Evolutionary conservation across 2,888 invertebrate genomes (phyloP).

Genomic region (Mystacides longicornis): DNA sequence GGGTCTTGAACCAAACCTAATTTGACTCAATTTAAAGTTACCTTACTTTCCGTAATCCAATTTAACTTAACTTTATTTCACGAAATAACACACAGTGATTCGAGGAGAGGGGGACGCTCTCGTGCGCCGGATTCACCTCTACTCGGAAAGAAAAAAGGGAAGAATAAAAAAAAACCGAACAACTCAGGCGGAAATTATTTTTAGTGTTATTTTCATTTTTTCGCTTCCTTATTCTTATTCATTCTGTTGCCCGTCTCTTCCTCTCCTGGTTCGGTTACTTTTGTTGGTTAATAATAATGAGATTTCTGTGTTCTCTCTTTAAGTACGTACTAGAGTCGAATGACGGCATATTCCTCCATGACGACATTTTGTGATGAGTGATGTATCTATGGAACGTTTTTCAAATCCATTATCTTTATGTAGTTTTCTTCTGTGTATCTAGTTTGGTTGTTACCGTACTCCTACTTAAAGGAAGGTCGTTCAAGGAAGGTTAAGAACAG

Average conservation of each 20-base stretch:
- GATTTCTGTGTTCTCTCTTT: neutral
- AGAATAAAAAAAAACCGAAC: neutral
- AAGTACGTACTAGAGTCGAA: no score
- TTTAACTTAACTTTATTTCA: neutral
- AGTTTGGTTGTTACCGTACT: no score
- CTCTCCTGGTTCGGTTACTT: no score
- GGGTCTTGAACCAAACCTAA: neutral
- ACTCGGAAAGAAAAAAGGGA: no score
- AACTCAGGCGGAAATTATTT: neutral
- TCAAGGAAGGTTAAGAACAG: no score
- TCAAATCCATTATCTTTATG: no score
- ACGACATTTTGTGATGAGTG: no score
- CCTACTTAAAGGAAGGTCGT: no score
- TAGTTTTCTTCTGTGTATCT: no score
- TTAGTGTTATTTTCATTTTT: conserved; percentile 1
- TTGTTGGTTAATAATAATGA: neutral
- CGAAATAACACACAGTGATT: neutral
- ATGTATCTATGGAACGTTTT: no score
- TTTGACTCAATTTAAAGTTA: neutral
- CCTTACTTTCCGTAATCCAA: neutral
- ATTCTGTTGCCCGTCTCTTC: neutral
- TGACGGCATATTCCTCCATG: no score
- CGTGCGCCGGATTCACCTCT: neutral
- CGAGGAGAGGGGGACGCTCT: neutral
- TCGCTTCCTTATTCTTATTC: neutral